Conservation (phyloP, 2,888 invertebrate genomes). For the Eurois occulta region DNA sequence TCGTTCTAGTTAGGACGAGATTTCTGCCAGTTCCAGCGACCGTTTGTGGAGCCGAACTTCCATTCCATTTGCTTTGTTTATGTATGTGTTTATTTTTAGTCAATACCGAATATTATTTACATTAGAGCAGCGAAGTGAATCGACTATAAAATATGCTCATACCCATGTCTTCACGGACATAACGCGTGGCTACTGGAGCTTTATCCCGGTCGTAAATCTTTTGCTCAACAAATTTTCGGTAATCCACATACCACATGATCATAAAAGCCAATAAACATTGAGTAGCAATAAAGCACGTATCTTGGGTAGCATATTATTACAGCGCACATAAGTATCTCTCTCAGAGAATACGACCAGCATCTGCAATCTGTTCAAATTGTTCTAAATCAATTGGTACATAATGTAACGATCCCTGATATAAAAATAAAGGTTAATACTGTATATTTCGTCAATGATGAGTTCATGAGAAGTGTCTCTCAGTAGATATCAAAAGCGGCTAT, state of each 20-base stretch:
- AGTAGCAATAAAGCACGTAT: slow-evolving; percentile 36
- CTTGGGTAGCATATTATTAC: slow-evolving; percentile 22
- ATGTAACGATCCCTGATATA: background rate
- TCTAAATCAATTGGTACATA: slow-evolving; percentile 4
- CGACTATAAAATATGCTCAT: slow-evolving; percentile 64
- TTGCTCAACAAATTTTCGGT: slow-evolving; percentile 54
- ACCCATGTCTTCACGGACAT: slow-evolving; percentile 52
- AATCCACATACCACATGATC: slow-evolving; percentile 53
- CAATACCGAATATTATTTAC: slow-evolving; percentile 76
- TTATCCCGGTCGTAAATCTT: slow-evolving; percentile 58
- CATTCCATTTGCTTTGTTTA: slow-evolving; percentile 60
- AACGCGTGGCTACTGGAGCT: slow-evolving; percentile 29
- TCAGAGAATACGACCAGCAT: slow-evolving; percentile 1
- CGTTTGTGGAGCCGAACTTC: slow-evolving; percentile 62
- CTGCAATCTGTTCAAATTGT: slow-evolving; percentile 23
- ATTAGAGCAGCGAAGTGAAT: slow-evolving; percentile 70
- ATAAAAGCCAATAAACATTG: slow-evolving; percentile 57
- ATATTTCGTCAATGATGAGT: background rate
- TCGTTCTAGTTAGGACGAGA: slow-evolving; percentile 87
- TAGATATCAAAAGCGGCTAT: background rate
- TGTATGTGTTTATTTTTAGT: slow-evolving; percentile 79
- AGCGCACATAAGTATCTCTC: slow-evolving; percentile 4
- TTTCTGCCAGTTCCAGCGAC: slow-evolving; percentile 82
- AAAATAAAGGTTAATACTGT: background rate
- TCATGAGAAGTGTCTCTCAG: background rate